Evolutionary conservation across 1,140 invertebrate genomes (phyloP).

Genomic region (Brachionus paranguensis): DNA sequence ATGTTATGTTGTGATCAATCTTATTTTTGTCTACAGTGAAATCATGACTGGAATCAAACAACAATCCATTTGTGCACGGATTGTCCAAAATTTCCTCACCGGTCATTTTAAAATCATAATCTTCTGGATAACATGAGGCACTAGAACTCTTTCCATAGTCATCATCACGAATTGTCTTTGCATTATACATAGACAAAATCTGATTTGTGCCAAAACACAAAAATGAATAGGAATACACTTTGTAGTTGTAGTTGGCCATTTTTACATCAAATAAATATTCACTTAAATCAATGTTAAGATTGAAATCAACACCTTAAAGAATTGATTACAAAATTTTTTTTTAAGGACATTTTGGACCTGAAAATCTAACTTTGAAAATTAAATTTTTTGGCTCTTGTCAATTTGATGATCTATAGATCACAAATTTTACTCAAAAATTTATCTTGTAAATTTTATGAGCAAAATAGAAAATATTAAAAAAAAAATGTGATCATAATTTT

Average conservation of each 20-base stretch:
- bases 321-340: too few species aligned
- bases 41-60: constrained; percentile 15
- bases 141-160: background rate
- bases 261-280: background rate
- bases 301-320: background rate
- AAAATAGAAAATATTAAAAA: too few species aligned
- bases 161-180: background rate
- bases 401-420: too few species aligned
- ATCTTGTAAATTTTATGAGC: too few species aligned
- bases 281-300: background rate
- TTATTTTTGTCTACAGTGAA: background rate
- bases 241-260: background rate
- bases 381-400: too few species aligned
- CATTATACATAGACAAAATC: constrained; percentile 11
- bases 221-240: background rate
- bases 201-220: constrained; percentile 33
- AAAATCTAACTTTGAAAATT: too few species aligned
- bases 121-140: constrained; percentile 26
- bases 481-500: too few species aligned
- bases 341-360: too few species aligned
- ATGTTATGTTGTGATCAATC: background rate
- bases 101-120: background rate
- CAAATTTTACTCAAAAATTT: too few species aligned
- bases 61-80: constrained; percentile 9
- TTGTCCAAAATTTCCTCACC: constrained; percentile 10